Conservation (phyloP, 2,797 vertebrate species). For the Alca torda region DNA sequence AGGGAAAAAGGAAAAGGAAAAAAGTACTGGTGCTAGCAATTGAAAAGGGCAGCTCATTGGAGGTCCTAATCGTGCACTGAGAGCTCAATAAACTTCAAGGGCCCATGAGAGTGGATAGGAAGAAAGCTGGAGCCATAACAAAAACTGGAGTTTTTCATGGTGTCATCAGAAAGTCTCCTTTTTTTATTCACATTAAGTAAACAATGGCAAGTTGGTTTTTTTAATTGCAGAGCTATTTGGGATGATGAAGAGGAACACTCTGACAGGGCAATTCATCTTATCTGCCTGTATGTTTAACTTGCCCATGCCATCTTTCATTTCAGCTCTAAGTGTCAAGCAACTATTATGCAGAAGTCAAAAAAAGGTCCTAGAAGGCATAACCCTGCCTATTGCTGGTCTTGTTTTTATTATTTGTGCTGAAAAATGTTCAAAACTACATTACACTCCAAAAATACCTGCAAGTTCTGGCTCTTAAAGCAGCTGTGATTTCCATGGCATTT, state of each 20-base stretch:
- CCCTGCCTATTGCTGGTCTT: not conserved
- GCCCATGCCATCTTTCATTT: conserved; percentile 26
- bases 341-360: not conserved
- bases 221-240: conserved; percentile 18
- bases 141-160: not conserved
- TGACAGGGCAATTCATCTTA: conserved; percentile 45
- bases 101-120: not conserved
- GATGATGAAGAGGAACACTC: conserved; percentile 20
- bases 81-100: not conserved
- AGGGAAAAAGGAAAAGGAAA: not conserved
- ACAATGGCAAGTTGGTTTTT: not conserved
- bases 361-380: conserved; percentile 11
- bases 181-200: conserved; percentile 6
- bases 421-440: not conserved
- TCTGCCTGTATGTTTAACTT: conserved; percentile 49
- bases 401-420: not conserved
- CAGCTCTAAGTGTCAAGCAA: conserved; percentile 18
- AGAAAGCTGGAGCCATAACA: conserved; percentile 21
- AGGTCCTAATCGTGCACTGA: not conserved
- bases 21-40: not conserved
- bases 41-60: not conserved
- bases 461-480: not conserved
- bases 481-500: not conserved
- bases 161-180: not conserved
- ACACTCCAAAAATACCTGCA: not conserved